phyloP scores from a whole-genome alignment of 2,113 vertebrate genomes.

The Pardalotus punctatus region DNA sequence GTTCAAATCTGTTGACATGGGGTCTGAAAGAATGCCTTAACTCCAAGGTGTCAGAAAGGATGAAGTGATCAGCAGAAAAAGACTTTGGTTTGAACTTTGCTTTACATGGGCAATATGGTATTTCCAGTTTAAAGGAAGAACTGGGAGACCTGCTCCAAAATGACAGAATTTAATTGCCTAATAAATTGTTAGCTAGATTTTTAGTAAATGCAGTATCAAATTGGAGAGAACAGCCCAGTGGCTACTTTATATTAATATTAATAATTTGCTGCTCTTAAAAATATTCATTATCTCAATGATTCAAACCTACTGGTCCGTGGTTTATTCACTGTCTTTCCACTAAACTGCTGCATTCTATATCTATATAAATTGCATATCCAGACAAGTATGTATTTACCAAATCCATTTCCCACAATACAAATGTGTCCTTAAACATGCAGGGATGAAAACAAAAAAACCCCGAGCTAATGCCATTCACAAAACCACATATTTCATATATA shows the following conservation, averaged over 20 bases:
- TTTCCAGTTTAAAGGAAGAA: not conserved
- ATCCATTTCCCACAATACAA: not conserved
- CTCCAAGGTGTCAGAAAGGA: not conserved
- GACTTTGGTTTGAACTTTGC: not conserved
- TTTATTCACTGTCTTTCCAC: not conserved
- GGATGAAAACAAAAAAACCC: not conserved
- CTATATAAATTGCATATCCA: not conserved
- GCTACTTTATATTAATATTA: not conserved
- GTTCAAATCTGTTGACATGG: not conserved
- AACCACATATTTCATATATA: not conserved
- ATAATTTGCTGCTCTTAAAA: not conserved
- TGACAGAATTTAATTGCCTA: not conserved
- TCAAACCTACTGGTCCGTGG: not conserved
- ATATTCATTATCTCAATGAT: not conserved
- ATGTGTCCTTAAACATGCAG: not conserved
- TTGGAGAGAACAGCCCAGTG: not conserved
- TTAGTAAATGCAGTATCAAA: not conserved
- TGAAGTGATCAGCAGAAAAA: not conserved
- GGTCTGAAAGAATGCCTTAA: not conserved
- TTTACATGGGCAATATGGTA: not conserved
- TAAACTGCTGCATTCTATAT: not conserved
- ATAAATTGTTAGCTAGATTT: not conserved
- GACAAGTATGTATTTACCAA: not conserved
- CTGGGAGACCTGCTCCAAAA: not conserved
- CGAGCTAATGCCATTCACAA: not conserved